phyloP scores from a whole-genome alignment of 2,797 vertebrate species.

The Hippoglossus hippoglossus region DNA sequence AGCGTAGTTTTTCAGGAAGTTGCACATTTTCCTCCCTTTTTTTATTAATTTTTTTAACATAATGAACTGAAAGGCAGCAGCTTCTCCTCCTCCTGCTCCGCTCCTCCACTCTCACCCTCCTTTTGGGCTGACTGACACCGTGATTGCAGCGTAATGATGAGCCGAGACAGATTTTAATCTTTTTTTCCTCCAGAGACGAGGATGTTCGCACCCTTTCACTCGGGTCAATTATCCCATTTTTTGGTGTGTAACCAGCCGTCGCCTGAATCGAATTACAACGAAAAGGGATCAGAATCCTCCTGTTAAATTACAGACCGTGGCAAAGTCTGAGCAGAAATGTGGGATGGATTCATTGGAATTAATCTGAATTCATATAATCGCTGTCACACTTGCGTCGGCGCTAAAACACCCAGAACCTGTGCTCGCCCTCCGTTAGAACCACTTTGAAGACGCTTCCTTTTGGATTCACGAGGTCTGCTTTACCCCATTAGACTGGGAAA shows the following conservation, averaged over 20 bases:
- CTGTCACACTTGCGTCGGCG: conserved; percentile 45
- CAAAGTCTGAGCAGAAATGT: conserved; percentile 45
- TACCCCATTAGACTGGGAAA: conserved; percentile 26
- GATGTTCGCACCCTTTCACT: conserved; percentile 60
- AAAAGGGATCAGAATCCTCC: conserved; percentile 51
- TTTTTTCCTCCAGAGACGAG: conserved; percentile 53
- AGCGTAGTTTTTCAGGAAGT: conserved; percentile 1
- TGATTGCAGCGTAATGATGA: conserved; percentile 63
- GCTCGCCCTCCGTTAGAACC: conserved; percentile 26
- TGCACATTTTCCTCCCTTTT: neutral
- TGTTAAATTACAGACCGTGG: conserved; percentile 55
- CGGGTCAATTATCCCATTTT: conserved; percentile 57
- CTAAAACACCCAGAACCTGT: conserved; percentile 38
- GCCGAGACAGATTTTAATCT: conserved; percentile 53
- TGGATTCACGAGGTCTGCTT: conserved; percentile 42
- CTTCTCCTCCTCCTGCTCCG: conserved; percentile 15
- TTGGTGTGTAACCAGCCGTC: conserved; percentile 30
- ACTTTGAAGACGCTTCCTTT: conserved; percentile 40
- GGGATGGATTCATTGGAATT: conserved; percentile 55
- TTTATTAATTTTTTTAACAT: neutral
- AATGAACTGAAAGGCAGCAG: neutral
- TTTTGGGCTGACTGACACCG: conserved; percentile 44
- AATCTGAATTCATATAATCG: conserved; percentile 56
- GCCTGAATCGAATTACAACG: conserved; percentile 60
- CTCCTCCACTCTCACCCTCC: conserved; percentile 21